Base-by-base conservation (phyloP, 64 coral and sea anemone genomes). In the Trachythela sp. region DNA sequence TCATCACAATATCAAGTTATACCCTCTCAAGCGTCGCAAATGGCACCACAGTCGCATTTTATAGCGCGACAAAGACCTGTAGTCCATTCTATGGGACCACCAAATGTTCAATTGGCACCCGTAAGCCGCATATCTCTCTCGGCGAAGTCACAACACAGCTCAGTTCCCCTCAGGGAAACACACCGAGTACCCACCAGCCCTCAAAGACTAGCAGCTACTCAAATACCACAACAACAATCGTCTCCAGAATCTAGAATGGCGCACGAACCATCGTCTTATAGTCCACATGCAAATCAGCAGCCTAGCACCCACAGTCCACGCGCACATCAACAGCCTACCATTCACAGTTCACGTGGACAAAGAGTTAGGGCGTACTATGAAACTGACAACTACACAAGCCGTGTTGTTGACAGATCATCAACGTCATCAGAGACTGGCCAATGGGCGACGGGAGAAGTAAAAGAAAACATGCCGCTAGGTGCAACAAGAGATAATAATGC, bases 391-490 rank as follows among this genome's bases (percentile, higher is more conserved):
- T 64, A 64, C 26, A 8, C 56, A 5, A 64, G 26, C 26, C 56
- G 26, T 64, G 56, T 5, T n/a, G 26, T 26, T 26, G 56, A 64
- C 0, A 64, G 56, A 64, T 64, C 56, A 26, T 64, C 56, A 18
- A 64, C 22, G 26, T 5, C 56, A 64, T 6, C 20, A 64, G 56
- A 64, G 42, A 45, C 42, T 6, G 42, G 11, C 26, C 56, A 64
- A 64, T 80, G 75, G 75, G 20, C 33, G 15, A 35, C 75, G 15
- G 30, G 20, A n/a, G 59, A 68, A 80, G 37, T 35, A 13, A 80
- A 80, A 37, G 75, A 80, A 80, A 80, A 80, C 20, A 80, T 80
- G 75, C 75, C 75, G 35, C 10, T 20, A 35, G 75, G 75, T 80
- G 37, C 27, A 35, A 39, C 59, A n/a, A 22, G 18, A 39, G 13